Evolutionary conservation across 2,797 vertebrate genomes (phyloP), one percentile per base, ranked within the genome.

Genomic region (Trachurus trachurus): DNA sequence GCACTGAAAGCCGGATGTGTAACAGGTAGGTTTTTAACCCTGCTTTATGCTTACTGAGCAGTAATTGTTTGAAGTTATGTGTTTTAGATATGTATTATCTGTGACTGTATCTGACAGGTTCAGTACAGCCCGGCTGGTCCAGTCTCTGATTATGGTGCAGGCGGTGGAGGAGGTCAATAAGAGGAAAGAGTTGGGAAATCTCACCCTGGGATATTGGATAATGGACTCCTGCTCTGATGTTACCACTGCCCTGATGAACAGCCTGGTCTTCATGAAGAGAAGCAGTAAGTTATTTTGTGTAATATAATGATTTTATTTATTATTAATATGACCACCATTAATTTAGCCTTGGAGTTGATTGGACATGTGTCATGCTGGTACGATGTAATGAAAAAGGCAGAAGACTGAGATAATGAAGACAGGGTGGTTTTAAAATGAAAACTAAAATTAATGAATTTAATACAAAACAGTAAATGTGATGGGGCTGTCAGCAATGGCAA

Each of bases 151-250:
- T 29, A 96, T 96, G 96, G 94, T 95, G 80, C 92, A 96, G 0
- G 95, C 94, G 34, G 95, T 96, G 40, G 95, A 97, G 82, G 89
- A 22, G 2, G 92, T 96, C 86, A 97, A 97, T 85, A 94, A 92
- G 72, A 96, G 93, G 2, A 87, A 93, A 0, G 76, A 95, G n/a
- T 68, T 97, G 66, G 66, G 92, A 58, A 94, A 93, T 81, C 77
- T 97, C 3, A 89, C 79, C 39, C 93, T 97, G 72, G 96, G 96
- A 9, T 97, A 97, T 13, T 91, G 88, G 82, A 95, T 96, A 82
- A 93, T 95, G 1, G 96, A 97, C 78, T 96, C 95, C 0, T 97
- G 96, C 71, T 91, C 93, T 0, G 96, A 97, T n/a, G 93, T 96
- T 39, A 96, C 95, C 45, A 93, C 93, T 44, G 93, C 95, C 0